These are phyloP conservation scores for Synanthedon formicaeformis DNA, from an alignment of 2,888 invertebrate species.

Conservation along the genomic window DNA sequence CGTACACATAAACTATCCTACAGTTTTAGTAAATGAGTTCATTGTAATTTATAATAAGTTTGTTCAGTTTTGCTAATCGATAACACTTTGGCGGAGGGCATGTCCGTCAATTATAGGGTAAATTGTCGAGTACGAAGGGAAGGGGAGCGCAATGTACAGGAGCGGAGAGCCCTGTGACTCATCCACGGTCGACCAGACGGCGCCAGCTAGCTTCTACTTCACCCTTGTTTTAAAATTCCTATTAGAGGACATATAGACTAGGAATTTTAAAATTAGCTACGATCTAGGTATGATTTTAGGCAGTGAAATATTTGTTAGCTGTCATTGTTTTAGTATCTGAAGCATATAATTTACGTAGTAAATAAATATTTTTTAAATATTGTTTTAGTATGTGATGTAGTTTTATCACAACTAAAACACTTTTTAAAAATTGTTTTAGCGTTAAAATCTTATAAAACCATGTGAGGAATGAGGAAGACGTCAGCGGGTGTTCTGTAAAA, in stretches of 20 bases:
- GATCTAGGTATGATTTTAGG: neutral
- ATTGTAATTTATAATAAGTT: neutral
- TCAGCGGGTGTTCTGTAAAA: too few species aligned
- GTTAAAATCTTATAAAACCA: neutral
- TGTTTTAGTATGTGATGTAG: too few species aligned
- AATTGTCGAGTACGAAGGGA: slow-evolving; percentile 33
- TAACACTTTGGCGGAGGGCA: neutral
- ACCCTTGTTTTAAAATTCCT: slow-evolving; percentile 19
- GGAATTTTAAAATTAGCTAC: too few species aligned
- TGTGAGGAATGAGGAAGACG: neutral
- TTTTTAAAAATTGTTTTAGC: too few species aligned
- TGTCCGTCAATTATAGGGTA: slow-evolving; percentile 47
- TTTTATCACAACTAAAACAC: too few species aligned
- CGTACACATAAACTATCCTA: neutral
- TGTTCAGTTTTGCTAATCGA: neutral
- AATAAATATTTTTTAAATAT: too few species aligned
- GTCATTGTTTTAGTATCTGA: too few species aligned
- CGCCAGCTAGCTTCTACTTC: slow-evolving; percentile 41
- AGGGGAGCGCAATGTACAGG: slow-evolving; percentile 31
- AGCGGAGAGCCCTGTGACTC: slow-evolving; percentile 60
- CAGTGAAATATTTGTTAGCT: neutral
- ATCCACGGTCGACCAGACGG: slow-evolving; percentile 52
- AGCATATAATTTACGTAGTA: too few species aligned
- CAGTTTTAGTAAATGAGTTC: neutral
- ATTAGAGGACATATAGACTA: too few species aligned